A percentile compares a stretch with the other conserved stretches of the same genome.
Evolutionary conservation across 1,140 invertebrate species (phyloP).

Genomic region (Sycophaga agraensis): DNA sequence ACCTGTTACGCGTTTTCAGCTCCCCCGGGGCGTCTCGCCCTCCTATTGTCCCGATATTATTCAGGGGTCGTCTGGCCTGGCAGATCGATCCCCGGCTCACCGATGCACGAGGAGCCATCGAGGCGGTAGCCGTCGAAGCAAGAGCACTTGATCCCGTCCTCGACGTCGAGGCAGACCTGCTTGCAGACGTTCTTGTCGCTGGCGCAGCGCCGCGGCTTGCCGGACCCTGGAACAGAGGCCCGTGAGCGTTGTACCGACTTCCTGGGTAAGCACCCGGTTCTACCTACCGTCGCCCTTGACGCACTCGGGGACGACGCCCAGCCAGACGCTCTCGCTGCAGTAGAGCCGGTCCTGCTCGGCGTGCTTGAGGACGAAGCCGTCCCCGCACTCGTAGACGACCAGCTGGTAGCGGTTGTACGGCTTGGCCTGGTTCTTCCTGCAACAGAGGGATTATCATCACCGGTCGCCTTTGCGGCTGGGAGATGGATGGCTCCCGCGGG

Average conservation of each 20-base stretch:
- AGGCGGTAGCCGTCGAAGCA: slow-evolving; percentile 57
- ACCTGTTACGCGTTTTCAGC: too few species aligned
- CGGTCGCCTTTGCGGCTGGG: background rate
- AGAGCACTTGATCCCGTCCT: slow-evolving; percentile 49
- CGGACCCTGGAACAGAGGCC: slow-evolving; percentile 6
- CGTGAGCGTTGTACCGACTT: background rate
- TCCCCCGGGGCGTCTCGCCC: too few species aligned
- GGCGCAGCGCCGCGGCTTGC: slow-evolving; percentile 38
- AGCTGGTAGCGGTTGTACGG: slow-evolving; percentile 61
- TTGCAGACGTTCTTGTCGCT: slow-evolving; percentile 51
- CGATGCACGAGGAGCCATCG: slow-evolving; percentile 53
- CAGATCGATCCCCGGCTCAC: too few species aligned
- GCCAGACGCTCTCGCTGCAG: slow-evolving; percentile 60
- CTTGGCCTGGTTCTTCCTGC: slow-evolving; percentile 48
- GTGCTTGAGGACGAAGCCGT: slow-evolving; percentile 58
- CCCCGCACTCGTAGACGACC: slow-evolving; percentile 60
- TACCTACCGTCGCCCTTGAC: slow-evolving; percentile 44
- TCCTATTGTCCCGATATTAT: too few species aligned
- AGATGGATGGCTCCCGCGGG: background rate
- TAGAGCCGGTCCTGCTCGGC: slow-evolving; percentile 57
- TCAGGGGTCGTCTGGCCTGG: too few species aligned
- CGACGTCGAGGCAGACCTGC: slow-evolving; percentile 54
- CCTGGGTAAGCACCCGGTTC: background rate
- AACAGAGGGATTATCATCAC: background rate
- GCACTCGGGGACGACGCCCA: slow-evolving; percentile 60